phyloP scores from a whole-genome alignment of 2,888 invertebrate species.

The Phlogophora meticulosa region DNA sequence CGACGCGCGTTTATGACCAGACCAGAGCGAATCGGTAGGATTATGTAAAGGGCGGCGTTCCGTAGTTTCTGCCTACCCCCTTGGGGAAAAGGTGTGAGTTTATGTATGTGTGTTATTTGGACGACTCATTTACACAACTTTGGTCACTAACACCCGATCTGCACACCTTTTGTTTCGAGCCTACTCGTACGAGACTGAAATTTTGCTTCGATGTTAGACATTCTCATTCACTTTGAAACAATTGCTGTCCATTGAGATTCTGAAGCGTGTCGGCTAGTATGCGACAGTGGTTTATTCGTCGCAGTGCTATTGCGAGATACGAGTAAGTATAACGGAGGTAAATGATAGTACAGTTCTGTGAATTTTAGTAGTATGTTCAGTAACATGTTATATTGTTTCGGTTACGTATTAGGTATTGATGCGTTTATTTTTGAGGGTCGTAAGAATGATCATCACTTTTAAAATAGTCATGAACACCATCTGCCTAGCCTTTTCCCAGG shows the following conservation, averaged over 20 bases:
- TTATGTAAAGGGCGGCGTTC: too few species aligned
- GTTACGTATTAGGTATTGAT: too few species aligned
- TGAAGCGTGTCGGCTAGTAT: slow-evolving; percentile 5
- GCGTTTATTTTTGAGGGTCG: too few species aligned
- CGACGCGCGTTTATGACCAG: too few species aligned
- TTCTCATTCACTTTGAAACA: slow-evolving; percentile 35
- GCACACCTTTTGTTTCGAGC: slow-evolving; percentile 43
- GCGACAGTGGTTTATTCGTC: slow-evolving; percentile 17
- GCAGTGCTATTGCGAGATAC: slow-evolving; percentile 1
- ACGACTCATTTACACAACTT: slow-evolving; percentile 24
- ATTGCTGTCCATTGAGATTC: slow-evolving; percentile 13
- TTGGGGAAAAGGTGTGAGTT: too few species aligned
- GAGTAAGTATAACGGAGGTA: background rate
- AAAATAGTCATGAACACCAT: too few species aligned
- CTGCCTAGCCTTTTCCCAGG: too few species aligned
- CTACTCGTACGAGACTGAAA: slow-evolving; percentile 35
- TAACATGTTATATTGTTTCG: too few species aligned
- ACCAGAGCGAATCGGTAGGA: background rate
- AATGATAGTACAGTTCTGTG: background rate
- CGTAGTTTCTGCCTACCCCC: too few species aligned
- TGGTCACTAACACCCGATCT: slow-evolving; percentile 2
- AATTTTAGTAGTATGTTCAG: too few species aligned
- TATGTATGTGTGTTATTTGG: background rate
- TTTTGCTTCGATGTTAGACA: slow-evolving; percentile 31
- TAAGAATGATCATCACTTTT: too few species aligned